Evolutionary conservation across 1,140 invertebrate genomes (phyloP), one percentile per base, ranked within the genome.

Genomic region (Bombus confusus): DNA sequence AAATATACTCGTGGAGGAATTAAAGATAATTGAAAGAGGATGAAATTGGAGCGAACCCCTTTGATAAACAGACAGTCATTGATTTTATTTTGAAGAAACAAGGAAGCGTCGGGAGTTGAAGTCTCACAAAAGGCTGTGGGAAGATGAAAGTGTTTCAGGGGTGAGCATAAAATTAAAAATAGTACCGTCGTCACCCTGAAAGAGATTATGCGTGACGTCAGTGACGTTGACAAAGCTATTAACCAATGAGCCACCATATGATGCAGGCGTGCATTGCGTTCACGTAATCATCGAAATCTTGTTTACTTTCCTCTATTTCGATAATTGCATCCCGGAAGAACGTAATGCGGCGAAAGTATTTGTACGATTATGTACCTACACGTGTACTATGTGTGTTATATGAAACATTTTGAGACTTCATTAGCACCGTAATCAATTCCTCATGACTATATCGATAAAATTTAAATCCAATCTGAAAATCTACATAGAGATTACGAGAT

Each of bases 131-230:
- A 81, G 59, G 69, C 43, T 31, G 28, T 37, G 71, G 80, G 22
- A 75, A 57, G 79, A 85, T 75, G 84, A 81, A 52, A 74, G 71
- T 74, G 84, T 85, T 74, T 81, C 78, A 85, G 79, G 84, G 84
- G 79, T 75, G 57, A 68, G 34, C 79, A 34, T 85, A 57, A 47
- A 43, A 85, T 85, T 85, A 85, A 81, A 85, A 85, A 85, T 85
- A 85, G 84, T 75, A 39, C 34, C 79, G 80, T 71, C 80, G 79
- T 71, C 57, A 74, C 85, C 85, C 72, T 47, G 85, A 83, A 41
- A 77, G 47, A 62, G 47, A 84, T 85, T 85, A 87, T 37, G 39
- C 83, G 52, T 85, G 86, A 87, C 86, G 86, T 87, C 86, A 87
- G 59, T 37, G 25, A 83, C 73, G 80, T 72, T 69, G 80, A 83